phyloP scores from a whole-genome alignment of 2,113 vertebrate species.

The Glaucomys volans region DNA sequence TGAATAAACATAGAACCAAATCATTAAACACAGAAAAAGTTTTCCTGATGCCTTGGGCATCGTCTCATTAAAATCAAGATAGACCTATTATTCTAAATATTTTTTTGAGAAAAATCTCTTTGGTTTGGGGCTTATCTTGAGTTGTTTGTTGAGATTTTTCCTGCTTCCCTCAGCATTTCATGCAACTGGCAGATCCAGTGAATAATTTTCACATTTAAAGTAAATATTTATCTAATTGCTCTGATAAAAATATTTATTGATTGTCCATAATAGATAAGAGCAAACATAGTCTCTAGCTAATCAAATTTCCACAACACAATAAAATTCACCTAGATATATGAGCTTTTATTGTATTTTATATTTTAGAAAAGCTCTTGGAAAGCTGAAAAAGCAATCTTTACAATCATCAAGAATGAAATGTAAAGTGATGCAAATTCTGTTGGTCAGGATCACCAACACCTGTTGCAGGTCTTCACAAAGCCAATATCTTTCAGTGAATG shows the following conservation, averaged over 20 bases:
- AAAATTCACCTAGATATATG: background rate
- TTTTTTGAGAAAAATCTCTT: background rate
- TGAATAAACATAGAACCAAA: slow-evolving; percentile 1
- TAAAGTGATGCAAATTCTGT: slow-evolving; percentile 11
- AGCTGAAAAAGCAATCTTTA: background rate
- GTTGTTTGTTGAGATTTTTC: background rate
- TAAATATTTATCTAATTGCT: background rate
- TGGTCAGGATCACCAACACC: background rate
- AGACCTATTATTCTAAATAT: background rate
- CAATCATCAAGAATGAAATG: background rate
- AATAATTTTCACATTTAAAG: background rate
- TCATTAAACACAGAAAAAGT: background rate
- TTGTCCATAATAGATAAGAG: background rate
- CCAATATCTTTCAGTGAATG: background rate
- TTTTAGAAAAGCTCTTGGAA: background rate
- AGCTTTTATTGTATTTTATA: background rate
- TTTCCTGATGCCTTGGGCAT: background rate
- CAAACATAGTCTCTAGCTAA: background rate
- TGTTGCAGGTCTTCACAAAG: background rate
- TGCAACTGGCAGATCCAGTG: background rate
- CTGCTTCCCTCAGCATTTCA: background rate
- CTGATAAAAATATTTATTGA: background rate
- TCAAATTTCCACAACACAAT: slow-evolving; percentile 29
- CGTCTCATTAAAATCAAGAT: background rate
- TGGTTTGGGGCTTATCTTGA: background rate